Percentiles rank a stretch among this genome's conserved stretches.
phyloP scores from a whole-genome alignment of 1,140 invertebrate genomes.

The Anthonomus grandis region DNA sequence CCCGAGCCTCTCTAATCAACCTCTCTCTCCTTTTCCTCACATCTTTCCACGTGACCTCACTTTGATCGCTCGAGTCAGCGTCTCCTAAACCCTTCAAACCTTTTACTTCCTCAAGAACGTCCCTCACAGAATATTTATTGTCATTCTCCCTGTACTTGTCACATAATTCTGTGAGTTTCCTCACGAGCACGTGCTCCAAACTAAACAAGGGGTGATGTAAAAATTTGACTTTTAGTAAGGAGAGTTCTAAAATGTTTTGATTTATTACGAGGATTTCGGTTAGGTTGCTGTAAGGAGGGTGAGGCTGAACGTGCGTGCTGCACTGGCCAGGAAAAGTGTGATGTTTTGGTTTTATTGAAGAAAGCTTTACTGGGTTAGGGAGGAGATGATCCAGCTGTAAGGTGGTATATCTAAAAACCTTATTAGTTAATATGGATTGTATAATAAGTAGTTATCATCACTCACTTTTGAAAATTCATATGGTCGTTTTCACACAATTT shows the following conservation, averaged over 20 bases:
- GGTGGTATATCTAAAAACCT: no score
- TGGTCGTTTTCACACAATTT: no score
- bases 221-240: constrained; percentile 47
- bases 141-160: constrained; percentile 43
- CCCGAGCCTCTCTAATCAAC: constrained; percentile 44
- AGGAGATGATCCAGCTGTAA: background rate
- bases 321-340: constrained; percentile 11
- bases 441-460: no score
- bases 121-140: no score
- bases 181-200: constrained; percentile 48
- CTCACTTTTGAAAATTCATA: no score
- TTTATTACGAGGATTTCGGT: constrained; percentile 39
- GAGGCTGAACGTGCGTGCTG: constrained; percentile 11
- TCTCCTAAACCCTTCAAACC: constrained; percentile 39
- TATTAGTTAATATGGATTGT: no score
- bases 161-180: constrained; percentile 44
- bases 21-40: constrained; percentile 43
- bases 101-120: constrained; percentile 33
- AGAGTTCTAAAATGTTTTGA: constrained; percentile 46
- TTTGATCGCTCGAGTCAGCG: constrained; percentile 26
- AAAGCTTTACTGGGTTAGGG: background rate
- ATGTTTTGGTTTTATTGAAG: no score
- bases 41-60: constrained; percentile 27
- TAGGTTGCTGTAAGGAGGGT: constrained; percentile 11
- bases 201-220: constrained; percentile 47